A percentile compares a stretch with the other conserved stretches of the same genome.
These are phyloP conservation scores for Falco punctatus DNA, from an alignment of 2,113 vertebrate species.

Conservation along the genomic window DNA sequence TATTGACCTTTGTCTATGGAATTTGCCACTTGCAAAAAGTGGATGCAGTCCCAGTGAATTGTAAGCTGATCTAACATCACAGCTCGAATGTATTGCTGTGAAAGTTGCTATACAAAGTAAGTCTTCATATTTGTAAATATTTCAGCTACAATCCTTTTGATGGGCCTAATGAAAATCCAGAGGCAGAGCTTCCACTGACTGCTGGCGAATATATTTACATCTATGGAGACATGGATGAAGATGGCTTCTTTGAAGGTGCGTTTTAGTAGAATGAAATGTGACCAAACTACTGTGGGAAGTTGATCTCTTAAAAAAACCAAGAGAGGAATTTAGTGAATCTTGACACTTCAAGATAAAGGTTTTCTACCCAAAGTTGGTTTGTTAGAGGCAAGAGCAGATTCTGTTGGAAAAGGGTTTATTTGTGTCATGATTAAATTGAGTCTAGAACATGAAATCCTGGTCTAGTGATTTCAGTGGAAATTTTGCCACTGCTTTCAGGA, in stretches of 20 bases:
- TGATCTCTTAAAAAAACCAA: not conserved
- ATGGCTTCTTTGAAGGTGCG: constrained; percentile 97
- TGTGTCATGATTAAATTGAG: not conserved
- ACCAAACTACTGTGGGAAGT: not conserved
- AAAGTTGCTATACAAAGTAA: not conserved
- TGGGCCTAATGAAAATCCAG: constrained; percentile 97
- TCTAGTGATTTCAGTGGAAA: not conserved
- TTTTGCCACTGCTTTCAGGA: not conserved
- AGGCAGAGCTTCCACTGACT: constrained; percentile 94
- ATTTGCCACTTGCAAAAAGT: not conserved
- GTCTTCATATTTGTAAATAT: not conserved
- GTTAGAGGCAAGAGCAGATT: not conserved
- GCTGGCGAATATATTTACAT: constrained; percentile 98
- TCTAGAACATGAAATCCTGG: not conserved
- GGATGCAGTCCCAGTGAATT: not conserved
- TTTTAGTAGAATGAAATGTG: not conserved
- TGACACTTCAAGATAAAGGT: not conserved
- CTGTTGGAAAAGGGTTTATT: not conserved
- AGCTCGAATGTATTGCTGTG: not conserved
- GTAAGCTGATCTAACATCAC: not conserved
- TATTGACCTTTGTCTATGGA: not conserved
- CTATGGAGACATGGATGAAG: constrained; percentile 97
- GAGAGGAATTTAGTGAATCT: not conserved
- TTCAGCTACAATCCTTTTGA: constrained; percentile 96
- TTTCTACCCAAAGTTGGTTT: not conserved